A percentile compares a stretch with the other conserved stretches of the same genome.
phyloP scores from a whole-genome alignment of 2,113 vertebrate genomes.

The Lasiurus cinereus region DNA sequence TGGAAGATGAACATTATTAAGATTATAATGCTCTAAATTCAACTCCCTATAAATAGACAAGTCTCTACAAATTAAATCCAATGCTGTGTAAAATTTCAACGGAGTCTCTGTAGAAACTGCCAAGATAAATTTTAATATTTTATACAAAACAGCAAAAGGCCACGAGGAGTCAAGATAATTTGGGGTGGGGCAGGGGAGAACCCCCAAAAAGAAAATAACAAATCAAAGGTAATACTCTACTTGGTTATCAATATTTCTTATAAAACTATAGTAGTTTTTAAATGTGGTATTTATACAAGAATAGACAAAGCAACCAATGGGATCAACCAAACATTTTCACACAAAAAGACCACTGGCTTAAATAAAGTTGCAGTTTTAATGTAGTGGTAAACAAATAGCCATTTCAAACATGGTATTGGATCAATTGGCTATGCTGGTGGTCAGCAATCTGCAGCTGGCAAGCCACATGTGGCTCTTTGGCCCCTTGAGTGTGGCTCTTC shows the following conservation, averaged over 20 bases:
- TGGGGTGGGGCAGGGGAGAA: too few species aligned
- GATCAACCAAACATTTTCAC: neutral
- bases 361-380: neutral
- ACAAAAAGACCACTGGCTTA: neutral
- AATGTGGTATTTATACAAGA: neutral
- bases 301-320: neutral
- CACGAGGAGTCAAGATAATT: neutral
- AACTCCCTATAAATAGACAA: neutral
- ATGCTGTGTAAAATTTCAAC: neutral
- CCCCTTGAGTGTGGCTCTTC: too few species aligned
- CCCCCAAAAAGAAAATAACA: neutral
- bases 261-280: neutral
- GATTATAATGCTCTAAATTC: neutral
- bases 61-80: neutral
- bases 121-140: neutral
- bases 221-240: neutral
- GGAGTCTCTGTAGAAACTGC: neutral
- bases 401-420: neutral
- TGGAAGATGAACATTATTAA: neutral
- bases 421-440: neutral
- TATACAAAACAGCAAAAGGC: neutral
- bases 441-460: too few species aligned
- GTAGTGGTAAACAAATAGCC: neutral
- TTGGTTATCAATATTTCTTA: neutral
- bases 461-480: too few species aligned